Evolutionary conservation across 2,888 invertebrate genomes (phyloP).

Genomic region (Cantharis nigra): DNA sequence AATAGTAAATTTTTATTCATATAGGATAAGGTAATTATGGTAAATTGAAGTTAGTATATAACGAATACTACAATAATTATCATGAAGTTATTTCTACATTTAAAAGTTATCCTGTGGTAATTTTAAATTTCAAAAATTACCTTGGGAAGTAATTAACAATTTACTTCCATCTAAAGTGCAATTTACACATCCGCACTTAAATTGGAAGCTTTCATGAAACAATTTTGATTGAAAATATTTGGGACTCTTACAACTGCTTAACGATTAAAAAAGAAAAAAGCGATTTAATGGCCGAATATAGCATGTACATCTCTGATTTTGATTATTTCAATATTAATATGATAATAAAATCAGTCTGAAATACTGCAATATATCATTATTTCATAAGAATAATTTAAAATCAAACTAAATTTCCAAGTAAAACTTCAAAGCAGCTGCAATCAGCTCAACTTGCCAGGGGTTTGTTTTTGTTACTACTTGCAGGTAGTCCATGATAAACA

Average conservation of each 20-base stretch:
- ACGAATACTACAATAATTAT: neutral
- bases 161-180: neutral
- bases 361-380: neutral
- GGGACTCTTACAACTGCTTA: neutral
- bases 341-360: neutral
- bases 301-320: neutral
- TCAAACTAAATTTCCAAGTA: neutral
- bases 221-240: neutral
- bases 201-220: neutral
- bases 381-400: neutral
- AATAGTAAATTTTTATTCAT: neutral
- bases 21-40: neutral
- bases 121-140: neutral
- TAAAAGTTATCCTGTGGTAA: neutral
- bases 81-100: neutral
- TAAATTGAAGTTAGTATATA: neutral
- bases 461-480: constrained; percentile 7
- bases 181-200: neutral
- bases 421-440: neutral
- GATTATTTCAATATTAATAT: neutral
- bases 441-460: neutral
- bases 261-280: neutral
- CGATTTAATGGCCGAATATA: neutral
- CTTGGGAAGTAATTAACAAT: neutral
- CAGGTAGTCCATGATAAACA: constrained; percentile 8